phyloP scores from a whole-genome alignment of 2,113 vertebrate genomes.

The Sturnus vulgaris region DNA sequence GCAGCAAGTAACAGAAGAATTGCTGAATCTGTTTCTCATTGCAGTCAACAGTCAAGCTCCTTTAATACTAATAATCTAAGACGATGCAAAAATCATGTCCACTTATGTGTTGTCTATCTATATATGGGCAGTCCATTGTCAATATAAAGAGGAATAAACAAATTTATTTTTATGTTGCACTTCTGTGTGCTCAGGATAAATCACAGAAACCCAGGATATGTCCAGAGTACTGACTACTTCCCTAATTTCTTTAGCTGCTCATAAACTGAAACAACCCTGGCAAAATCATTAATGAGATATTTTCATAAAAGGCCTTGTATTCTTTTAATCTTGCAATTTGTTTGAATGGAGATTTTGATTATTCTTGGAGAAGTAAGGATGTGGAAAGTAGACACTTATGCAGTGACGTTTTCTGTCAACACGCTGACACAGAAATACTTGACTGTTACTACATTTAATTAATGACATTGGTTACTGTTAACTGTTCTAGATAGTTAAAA shows the following conservation, averaged over 20 bases:
- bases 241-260: not conserved
- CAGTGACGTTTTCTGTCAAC: not conserved
- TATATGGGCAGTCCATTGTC: not conserved
- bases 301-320: not conserved
- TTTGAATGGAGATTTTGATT: not conserved
- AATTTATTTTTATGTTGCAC: not conserved
- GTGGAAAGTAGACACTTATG: not conserved
- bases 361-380: not conserved
- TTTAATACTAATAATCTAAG: not conserved
- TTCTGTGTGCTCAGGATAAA: not conserved
- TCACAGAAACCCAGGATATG: not conserved
- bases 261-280: not conserved
- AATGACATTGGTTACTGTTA: not conserved
- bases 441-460: not conserved
- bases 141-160: not conserved
- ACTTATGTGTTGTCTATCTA: not conserved
- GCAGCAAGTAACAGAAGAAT: not conserved
- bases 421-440: not conserved
- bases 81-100: not conserved
- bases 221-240: not conserved
- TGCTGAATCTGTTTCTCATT: not conserved
- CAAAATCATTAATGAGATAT: not conserved
- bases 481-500: not conserved
- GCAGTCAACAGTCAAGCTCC: not conserved
- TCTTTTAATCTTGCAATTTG: not conserved